Base-by-base conservation (phyloP, 2,888 invertebrate genomes). In the Acleris sparsana region DNA sequence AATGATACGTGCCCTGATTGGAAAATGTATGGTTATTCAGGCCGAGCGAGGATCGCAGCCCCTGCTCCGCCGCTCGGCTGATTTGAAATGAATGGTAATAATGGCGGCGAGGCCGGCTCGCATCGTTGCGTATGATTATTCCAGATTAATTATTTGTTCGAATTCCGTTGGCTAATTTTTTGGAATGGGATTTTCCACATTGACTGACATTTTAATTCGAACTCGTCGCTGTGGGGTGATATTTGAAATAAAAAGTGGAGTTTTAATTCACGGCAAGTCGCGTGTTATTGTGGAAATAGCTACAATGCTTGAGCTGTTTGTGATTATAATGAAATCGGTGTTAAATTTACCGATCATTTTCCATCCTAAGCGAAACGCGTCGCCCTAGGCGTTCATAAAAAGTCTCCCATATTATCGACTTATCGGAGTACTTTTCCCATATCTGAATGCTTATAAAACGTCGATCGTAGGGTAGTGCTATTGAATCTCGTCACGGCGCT, bases 21-120 rank as follows among this genome's bases (percentile, higher is more conserved):
- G 92, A 92, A 92, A 92, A 92, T 92, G 91, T 92, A 91, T 91
- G 91, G 87, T 91, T 91, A 92, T 92, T 92, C 92, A 92, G 88
- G 87, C 87, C 89, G 89, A 81, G 80, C 83, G 80, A 76, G 78
- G 79, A 82, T 79, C 77, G 71, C 78, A 71, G 80, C 83, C 82
- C 80, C 84, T 83, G 84, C 72, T 83, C 86, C 87, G 85, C 85
- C 85, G 86, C 85, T 88, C 88, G 92, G 88, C 87, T 90, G 91
- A 89, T 91, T 92, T 91, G 87, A 91, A 92, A 92, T 92, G 92
- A 92, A 92, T 92, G 91, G 89, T 87, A 92, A 92, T 92, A 92
- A 92, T 91, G 89, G 84, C 86, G 82, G 84, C 82, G 85, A 86
- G 89, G 89, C 89, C 90, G 88, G 84, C 86, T 88, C 88, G 86